Conservation (phyloP, 2,113 vertebrate genomes). For the Porphyrio hochstetteri region DNA sequence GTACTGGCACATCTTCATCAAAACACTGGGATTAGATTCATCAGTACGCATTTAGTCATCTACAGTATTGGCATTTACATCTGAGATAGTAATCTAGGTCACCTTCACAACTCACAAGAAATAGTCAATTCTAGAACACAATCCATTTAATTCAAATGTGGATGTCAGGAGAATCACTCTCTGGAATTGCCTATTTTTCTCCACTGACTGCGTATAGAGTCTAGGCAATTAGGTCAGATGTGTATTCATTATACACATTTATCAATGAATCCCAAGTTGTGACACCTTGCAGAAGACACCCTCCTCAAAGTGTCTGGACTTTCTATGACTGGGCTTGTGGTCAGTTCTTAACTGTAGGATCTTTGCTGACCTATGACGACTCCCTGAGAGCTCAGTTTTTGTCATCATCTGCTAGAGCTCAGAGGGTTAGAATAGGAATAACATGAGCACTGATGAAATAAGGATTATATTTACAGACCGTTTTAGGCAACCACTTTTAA, state of each 20-base stretch:
- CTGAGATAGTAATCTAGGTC: constrained; percentile 35
- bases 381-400: not conserved
- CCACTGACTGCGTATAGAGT: not conserved
- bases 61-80: constrained; percentile 17
- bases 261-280: not conserved
- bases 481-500: not conserved
- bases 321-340: fast-evolving
- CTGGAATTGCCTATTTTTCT: constrained; percentile 1
- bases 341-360: not conserved
- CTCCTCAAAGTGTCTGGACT: not conserved
- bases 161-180: not conserved
- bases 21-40: not conserved
- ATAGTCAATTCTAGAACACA: not conserved
- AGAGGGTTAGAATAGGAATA: not conserved
- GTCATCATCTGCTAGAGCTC: not conserved
- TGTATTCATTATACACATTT: not conserved
- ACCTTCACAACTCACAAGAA: constrained; percentile 14
- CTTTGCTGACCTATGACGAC: no score
- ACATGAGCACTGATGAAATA: not conserved
- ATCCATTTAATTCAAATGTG: constrained; percentile 25
- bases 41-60: not conserved
- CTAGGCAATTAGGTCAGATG: not conserved
- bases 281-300: not conserved
- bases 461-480: not conserved
- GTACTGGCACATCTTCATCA: constrained; percentile 2